Evolutionary conservation across 2,888 invertebrate genomes (phyloP), one percentile per base, ranked within the genome.

Genomic region (Agrochola macilenta): DNA sequence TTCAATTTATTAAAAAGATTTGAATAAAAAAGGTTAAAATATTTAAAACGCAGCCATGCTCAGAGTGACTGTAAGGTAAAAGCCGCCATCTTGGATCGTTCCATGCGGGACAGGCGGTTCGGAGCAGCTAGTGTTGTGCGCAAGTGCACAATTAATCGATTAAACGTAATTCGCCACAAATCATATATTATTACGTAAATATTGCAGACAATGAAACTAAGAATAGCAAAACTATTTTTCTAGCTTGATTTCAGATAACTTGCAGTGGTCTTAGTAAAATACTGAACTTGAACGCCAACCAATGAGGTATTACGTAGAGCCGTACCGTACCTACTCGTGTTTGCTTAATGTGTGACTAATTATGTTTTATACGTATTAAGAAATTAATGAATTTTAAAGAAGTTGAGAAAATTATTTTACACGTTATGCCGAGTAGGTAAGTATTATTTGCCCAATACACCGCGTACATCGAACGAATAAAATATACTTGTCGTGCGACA

Each of bases 41-140:
- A 90, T 91, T 92, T 92, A 94, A 91, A 93, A 92, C 91, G 91
- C 92, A 93, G 94, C 93, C 94, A 95, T 94, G 91, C 93, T 93
- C 94, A 92, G 89, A 92, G 91, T 93, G 94, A 94, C 93, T 95
- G 93, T 94, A 93, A 94, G 94, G 93, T 94, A 93, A 93, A 94
- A 94, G 92, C 94, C 95, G 96, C 96, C 96, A 96, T 96, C 89
- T 96, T 96, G 96, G 90, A 94, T 94, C 90, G 92, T 93, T 91
- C 94, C 95, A 95, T 95, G 95, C 94, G 95, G 95, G 93, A 86
- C 91, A 92, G 91, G 89, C 93, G 92, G 90, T 88, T 87, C 89
- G 88, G 87, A 85, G 89, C 86, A 80, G 88, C 90, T 95, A 95
- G 95, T 95, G 95, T 91, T 95, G 95, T 95, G 95, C 95, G 95